Conservation (phyloP, 1,140 invertebrate species). For the Xylocopa sonorina region DNA sequence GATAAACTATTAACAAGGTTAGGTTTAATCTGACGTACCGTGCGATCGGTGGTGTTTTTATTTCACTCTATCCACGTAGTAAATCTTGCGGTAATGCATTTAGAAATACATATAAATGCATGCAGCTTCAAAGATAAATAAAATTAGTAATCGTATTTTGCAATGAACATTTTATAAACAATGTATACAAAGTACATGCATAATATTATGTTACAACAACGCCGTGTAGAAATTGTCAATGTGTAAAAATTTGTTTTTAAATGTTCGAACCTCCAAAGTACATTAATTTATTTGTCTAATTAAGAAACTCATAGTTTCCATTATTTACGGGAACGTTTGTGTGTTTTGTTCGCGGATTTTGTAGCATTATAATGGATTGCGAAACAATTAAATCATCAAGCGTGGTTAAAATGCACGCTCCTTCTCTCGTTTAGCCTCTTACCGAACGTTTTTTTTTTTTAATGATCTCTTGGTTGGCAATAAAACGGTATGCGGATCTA, state of each 20-base stretch:
- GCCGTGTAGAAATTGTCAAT: too few relatives aligned
- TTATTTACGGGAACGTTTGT: too few relatives aligned
- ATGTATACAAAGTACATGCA: too few relatives aligned
- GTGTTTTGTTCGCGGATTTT: too few relatives aligned
- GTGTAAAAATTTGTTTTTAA: too few relatives aligned
- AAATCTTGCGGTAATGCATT: background rate
- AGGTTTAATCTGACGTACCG: background rate
- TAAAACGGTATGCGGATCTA: background rate
- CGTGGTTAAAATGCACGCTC: background rate
- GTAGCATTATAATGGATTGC: background rate
- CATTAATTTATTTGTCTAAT: too few relatives aligned
- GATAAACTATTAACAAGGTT: background rate
- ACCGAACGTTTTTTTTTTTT: too few relatives aligned
- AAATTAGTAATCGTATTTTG: too few relatives aligned
- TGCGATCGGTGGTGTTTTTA: background rate
- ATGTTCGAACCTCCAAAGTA: too few relatives aligned
- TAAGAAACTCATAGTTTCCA: too few relatives aligned
- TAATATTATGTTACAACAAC: too few relatives aligned
- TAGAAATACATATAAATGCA: background rate
- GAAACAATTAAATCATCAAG: background rate
- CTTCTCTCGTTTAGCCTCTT: background rate
- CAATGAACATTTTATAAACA: too few relatives aligned
- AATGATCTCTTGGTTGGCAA: background rate
- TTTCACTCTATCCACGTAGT: background rate
- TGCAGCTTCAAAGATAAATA: background rate